Evolutionary conservation across 2,797 vertebrate genomes (phyloP).

Genomic region (Euphonia xanthogaster): DNA sequence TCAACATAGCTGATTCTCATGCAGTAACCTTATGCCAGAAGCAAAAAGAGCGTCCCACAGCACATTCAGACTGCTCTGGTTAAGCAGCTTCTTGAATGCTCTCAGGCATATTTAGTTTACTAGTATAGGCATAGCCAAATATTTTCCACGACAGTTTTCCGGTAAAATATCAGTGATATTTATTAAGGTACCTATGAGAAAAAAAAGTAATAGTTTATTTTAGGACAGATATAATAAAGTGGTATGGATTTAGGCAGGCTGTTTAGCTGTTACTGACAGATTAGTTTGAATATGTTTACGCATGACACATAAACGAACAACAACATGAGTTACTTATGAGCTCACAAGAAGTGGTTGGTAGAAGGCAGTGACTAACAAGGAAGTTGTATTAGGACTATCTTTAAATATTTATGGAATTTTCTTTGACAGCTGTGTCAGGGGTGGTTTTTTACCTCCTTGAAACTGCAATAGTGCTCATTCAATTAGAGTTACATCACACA

Average conservation of each 20-base stretch:
- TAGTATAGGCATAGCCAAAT: not conserved
- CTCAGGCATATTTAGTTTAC: not conserved
- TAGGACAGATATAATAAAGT: not conserved
- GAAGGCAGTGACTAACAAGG: not conserved
- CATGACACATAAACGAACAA: not conserved
- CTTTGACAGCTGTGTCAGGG: not conserved
- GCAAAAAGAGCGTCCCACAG: accelerated
- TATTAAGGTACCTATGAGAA: not conserved
- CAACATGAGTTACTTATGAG: not conserved
- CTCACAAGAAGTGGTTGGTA: not conserved
- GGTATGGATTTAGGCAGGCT: not conserved
- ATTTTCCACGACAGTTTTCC: not conserved
- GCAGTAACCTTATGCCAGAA: not conserved
- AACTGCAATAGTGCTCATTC: not conserved
- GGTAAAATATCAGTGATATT: not conserved
- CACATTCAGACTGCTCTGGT: not conserved
- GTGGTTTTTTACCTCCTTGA: not conserved
- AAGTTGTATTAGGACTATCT: not conserved
- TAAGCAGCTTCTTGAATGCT: not conserved
- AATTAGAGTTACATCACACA: not conserved
- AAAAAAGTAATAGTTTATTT: not conserved
- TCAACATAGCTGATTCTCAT: not conserved
- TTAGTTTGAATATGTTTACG: not conserved
- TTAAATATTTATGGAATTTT: not conserved
- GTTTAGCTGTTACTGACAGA: not conserved